Evolutionary conservation across 2,888 invertebrate genomes (phyloP).

Genomic region (Drosophila tanythrix): DNA sequence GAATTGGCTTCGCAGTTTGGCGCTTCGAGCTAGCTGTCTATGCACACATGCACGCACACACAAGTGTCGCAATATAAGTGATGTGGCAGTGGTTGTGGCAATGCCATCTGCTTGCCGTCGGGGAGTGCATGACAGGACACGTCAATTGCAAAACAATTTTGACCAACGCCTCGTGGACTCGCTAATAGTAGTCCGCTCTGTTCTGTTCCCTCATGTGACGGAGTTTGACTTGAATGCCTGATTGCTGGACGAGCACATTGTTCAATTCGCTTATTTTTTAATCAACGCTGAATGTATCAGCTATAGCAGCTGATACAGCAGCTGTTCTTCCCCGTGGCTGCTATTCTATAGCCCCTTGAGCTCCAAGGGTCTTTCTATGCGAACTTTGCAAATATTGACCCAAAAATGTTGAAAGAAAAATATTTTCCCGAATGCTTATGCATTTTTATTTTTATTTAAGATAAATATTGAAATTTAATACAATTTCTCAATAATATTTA

Average conservation of each 20-base stretch:
- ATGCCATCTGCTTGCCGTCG: conserved; percentile 9
- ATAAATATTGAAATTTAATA: background rate
- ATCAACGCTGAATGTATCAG: conserved; percentile 10
- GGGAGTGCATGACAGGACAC: conserved; percentile 45
- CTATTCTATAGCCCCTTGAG: conserved; percentile 5
- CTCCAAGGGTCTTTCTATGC: background rate
- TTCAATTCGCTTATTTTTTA: conserved; percentile 21
- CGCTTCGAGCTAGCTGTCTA: conserved; percentile 13
- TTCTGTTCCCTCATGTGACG: background rate
- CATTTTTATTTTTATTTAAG: background rate
- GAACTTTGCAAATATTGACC: conserved; percentile 13
- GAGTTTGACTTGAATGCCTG: conserved; percentile 1
- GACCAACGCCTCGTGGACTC: conserved; percentile 32
- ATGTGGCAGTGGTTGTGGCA: conserved; percentile 15
- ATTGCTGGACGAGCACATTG: conserved; percentile 16
- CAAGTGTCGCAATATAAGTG: conserved; percentile 5
- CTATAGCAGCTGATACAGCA: background rate
- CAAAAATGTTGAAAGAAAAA: background rate
- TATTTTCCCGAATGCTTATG: background rate
- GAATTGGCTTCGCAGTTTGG: conserved; percentile 42
- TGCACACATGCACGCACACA: conserved; percentile 7
- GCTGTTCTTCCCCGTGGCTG: conserved; percentile 6
- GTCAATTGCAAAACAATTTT: conserved; percentile 68
- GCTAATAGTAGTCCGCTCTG: conserved; percentile 39
- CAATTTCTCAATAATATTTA: background rate